phyloP scores from a whole-genome alignment of 2,888 invertebrate species.

The Metalampra italica region DNA sequence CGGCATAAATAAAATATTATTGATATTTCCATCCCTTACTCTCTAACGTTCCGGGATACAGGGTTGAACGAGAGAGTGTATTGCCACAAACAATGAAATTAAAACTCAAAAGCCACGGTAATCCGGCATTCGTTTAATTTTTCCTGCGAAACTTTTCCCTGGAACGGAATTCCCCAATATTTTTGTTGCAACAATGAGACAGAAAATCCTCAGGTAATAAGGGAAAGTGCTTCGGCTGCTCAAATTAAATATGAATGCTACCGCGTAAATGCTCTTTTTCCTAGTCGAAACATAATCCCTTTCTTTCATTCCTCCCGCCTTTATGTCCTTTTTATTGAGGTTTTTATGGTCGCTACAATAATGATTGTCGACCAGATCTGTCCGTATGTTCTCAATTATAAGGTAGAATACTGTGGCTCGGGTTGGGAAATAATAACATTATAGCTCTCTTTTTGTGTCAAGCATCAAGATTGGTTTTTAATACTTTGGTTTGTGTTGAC shows the following conservation, averaged over 20 bases:
- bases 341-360: slow-evolving; percentile 40
- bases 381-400: slow-evolving; percentile 4
- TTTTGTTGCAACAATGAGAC: slow-evolving; percentile 18
- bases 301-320: slow-evolving; percentile 31
- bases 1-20: slow-evolving; percentile 1
- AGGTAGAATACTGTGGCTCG: not conserved
- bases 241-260: slow-evolving; percentile 46
- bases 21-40: not conserved
- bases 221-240: slow-evolving; percentile 37
- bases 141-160: slow-evolving; percentile 9
- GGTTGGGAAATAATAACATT: too few species aligned
- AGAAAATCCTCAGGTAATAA: slow-evolving; percentile 42
- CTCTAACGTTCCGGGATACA: not conserved
- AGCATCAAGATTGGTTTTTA: too few species aligned
- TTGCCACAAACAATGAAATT: not conserved
- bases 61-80: too few species aligned
- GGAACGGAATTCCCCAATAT: slow-evolving; percentile 9
- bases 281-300: slow-evolving; percentile 37
- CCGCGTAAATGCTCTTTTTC: slow-evolving; percentile 16
- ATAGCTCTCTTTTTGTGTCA: too few species aligned
- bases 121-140: slow-evolving; percentile 5
- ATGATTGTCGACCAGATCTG: slow-evolving; percentile 28
- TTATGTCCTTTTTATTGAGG: slow-evolving; percentile 45
- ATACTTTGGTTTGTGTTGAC: too few species aligned
- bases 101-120: not conserved